Evolutionary conservation across 2,888 invertebrate species (phyloP).

Genomic region (Galerucella pusilla): DNA sequence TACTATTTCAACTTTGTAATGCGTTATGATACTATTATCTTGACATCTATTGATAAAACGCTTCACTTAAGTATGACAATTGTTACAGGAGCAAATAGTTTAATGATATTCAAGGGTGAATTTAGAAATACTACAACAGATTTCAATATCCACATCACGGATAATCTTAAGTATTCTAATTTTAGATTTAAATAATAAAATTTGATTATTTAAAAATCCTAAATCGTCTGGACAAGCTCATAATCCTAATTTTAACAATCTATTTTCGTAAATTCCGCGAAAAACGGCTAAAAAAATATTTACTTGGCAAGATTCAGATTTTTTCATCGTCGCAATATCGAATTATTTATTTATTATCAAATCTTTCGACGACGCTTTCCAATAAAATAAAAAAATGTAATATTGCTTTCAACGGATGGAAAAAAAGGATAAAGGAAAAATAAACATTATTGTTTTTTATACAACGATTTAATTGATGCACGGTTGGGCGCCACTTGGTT

Average conservation of each 20-base stretch:
- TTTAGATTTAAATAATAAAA: conserved; percentile 20
- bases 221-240: conserved; percentile 27
- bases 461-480: neutral
- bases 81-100: no score
- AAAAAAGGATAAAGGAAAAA: conserved; percentile 3
- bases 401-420: conserved; percentile 19
- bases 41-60: no score
- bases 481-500: no score
- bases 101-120: no score
- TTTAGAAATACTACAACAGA: no score
- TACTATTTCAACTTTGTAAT: no score
- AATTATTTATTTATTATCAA: conserved; percentile 29
- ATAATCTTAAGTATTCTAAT: neutral
- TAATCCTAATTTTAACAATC: conserved; percentile 36
- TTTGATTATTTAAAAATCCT: conserved; percentile 27
- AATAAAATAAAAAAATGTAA: conserved; percentile 18
- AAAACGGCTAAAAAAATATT: conserved; percentile 35
- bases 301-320: conserved; percentile 38
- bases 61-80: no score
- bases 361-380: conserved; percentile 25
- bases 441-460: conserved; percentile 14
- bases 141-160: no score
- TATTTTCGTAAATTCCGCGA: conserved; percentile 39
- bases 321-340: conserved; percentile 36
- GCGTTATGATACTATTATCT: no score